Base-by-base conservation (phyloP, 2,888 invertebrate genomes). In the Mimas tiliae region DNA sequence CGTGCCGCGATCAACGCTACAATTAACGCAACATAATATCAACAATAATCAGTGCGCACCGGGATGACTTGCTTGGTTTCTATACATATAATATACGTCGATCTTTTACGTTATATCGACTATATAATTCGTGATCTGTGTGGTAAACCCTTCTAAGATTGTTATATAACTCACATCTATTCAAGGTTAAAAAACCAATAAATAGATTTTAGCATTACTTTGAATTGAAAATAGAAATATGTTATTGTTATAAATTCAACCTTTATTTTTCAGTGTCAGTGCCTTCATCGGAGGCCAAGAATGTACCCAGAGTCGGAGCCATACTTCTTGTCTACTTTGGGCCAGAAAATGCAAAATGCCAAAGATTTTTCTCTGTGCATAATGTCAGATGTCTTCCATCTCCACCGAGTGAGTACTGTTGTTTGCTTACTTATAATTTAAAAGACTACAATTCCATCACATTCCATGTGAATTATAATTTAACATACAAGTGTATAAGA, bases 281-380 rank as follows among this genome's bases (percentile, higher is more conserved):
- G 62, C 85, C 86, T 21, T 82, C 83, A 16, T 72, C 80, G 1
- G 87, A 86, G 67, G 34, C 76, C 11, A 87, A 80, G 70, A 77
- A 68, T 65, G 71, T 89, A 4, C 91, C 91, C 3, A 86, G 87
- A 77, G 79, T 82, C 42, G 91, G 93, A 58, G 92, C 93, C 72
- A 72, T 93, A 62, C 74, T 93, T 71, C 76, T 87, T 12, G 71
- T 87, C n/a, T 76, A 76, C 21, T 91, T 90, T 77, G 89, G 88
- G 7, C 79, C 82, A 27, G 87, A 87, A 68, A 79, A 80, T 70
- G 70, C 74, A 1, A 82, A 71, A 70, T 78, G 69, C 51, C 78
- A 80, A 65, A 83, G 89, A 72, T 91, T 92, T 75, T 88, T 91
- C 75, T 93, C 79, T 78, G 91, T 93, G 11, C 82, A 91, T 69